A percentile compares a stretch with the other conserved stretches of the same genome.
Evolutionary conservation across 2,113 vertebrate genomes (phyloP).

Genomic region (Saguinus midas): DNA sequence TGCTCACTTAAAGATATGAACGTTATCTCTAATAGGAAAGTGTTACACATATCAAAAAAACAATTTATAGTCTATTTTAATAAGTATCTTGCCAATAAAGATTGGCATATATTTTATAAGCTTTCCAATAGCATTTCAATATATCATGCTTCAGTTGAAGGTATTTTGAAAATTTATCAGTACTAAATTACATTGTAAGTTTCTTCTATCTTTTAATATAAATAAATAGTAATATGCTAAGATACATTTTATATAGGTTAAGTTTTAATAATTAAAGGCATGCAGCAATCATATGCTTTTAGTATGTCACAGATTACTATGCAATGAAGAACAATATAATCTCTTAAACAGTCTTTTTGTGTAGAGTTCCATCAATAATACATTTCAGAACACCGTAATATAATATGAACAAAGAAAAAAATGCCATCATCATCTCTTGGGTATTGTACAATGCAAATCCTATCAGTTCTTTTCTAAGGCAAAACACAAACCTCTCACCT

Average conservation of each 20-base stretch:
- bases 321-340: slow-evolving; percentile 41
- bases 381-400: slow-evolving; percentile 68
- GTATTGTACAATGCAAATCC: slow-evolving; percentile 63
- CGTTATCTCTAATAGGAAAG: neutral
- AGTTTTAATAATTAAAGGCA: slow-evolving; percentile 47
- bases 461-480: slow-evolving; percentile 48
- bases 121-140: slow-evolving; percentile 36
- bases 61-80: slow-evolving; percentile 1
- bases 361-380: slow-evolving; percentile 31
- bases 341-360: slow-evolving; percentile 48
- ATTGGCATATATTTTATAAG: slow-evolving; percentile 18
- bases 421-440: slow-evolving; percentile 48
- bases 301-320: slow-evolving; percentile 16
- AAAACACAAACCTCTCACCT: slow-evolving; percentile 75
- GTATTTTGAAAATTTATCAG: neutral
- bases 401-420: slow-evolving; percentile 64
- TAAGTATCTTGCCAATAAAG: slow-evolving; percentile 5
- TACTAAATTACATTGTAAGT: slow-evolving; percentile 39
- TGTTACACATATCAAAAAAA: neutral
- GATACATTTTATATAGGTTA: neutral
- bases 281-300: neutral
- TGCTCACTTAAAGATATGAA: neutral
- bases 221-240: slow-evolving; percentile 23
- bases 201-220: slow-evolving; percentile 2
- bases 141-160: neutral